Evolutionary conservation across 2,797 vertebrate genomes (phyloP), one percentile per base, ranked within the genome.

Genomic region (Parambassis ranga): DNA sequence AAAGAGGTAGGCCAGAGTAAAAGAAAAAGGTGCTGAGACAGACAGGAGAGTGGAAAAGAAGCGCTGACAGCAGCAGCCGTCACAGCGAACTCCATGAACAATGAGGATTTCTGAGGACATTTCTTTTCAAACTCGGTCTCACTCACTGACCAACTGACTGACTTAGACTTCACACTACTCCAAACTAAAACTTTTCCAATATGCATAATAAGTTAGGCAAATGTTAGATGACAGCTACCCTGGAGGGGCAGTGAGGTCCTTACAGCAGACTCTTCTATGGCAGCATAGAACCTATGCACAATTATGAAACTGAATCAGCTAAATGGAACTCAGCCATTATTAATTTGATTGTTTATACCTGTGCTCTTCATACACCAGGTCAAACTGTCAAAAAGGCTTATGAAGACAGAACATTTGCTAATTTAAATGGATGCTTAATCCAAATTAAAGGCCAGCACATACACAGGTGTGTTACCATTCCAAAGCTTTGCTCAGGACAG

Each of bases 1-100:
- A 50, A 46, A 3, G 50, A 52, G 28, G 19, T 26, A 22, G 23
- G 7, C 18, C 10, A 36, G 20, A 32, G 39, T 4, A 14, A 31
- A 46, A 56, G 27, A 18, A 22, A 31, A 30, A 77, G 50, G 53
- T 65, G 57, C 71, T 58, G 77, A 76, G 62, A 65, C 39, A 59
- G 76, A 74, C 14, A 36, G 63, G 43, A 35, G 56, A 14, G 46
- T 19, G 46, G 18, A 51, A 52, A 49, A 65, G 67, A 60, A 71
- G 61, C 41, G 73, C 67, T 71, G 77, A 75, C 66, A 75, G 77
- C 71, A 65, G 72, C 76, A 74, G 71, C 47, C 30, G 27, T 43
- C 58, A 57, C 47, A 37, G 26, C 53, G 64, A 68, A 53, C 51
- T 18, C 57, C 7, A 15, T 39, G 33, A 66, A 66, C 22, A 24